These are phyloP conservation scores for Acrobasis suavella DNA, from an alignment of 2,888 invertebrate genomes.

Conservation along the genomic window DNA sequence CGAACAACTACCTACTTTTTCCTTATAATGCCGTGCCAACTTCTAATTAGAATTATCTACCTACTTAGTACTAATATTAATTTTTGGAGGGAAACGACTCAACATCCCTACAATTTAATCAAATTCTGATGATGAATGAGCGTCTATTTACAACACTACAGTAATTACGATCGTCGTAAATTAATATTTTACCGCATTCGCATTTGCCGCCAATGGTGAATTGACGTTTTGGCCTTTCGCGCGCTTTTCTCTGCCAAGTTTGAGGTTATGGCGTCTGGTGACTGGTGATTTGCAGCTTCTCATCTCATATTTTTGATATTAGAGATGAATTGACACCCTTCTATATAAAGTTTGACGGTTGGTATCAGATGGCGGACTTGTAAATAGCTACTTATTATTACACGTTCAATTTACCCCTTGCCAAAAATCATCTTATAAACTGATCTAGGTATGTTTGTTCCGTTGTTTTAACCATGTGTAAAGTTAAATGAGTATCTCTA, in stretches of 20 bases:
- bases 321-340: background rate
- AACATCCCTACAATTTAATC: conserved; percentile 1
- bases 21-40: background rate
- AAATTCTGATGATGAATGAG: background rate
- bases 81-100: background rate
- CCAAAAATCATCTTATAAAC: no score
- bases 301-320: background rate
- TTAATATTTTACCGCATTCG: conserved; percentile 17
- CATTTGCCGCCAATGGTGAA: conserved; percentile 11
- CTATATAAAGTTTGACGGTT: background rate
- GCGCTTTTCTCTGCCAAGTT: conserved; percentile 21
- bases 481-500: no score
- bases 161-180: conserved; percentile 4
- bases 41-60: background rate
- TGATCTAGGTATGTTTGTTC: no score
- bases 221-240: conserved; percentile 24
- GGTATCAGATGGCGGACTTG: no score
- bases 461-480: no score
- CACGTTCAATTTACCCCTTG: no score
- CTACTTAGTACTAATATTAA: no score
- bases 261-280: conserved; percentile 16
- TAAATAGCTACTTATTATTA: no score
- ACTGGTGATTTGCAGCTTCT: background rate
- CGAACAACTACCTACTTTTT: no score
- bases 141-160: conserved; percentile 1